Evolutionary conservation across 2,797 vertebrate species (phyloP).

Genomic region (Holocentrus rufus): DNA sequence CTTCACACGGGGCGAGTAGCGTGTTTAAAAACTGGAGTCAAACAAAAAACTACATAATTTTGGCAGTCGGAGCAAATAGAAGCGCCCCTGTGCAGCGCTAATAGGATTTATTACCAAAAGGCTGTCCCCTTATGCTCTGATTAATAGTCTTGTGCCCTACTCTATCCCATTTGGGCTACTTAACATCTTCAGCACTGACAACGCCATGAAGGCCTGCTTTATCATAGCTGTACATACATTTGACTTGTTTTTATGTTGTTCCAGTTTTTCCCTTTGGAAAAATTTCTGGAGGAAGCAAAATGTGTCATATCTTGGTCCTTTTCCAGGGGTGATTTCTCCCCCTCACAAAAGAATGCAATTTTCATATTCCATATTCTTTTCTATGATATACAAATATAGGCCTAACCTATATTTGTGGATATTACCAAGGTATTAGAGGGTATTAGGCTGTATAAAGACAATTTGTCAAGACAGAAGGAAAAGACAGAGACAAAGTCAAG

Average conservation of each 20-base stretch:
- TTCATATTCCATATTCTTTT: background rate
- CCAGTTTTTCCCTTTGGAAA: background rate
- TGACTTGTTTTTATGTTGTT: background rate
- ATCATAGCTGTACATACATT: background rate
- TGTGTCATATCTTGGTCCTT: background rate
- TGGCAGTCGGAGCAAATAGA: conserved; percentile 21
- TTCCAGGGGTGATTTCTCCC: background rate
- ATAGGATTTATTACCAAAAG: conserved; percentile 75
- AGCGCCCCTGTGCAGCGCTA: conserved; percentile 50
- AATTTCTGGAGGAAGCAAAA: background rate
- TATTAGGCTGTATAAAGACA: background rate
- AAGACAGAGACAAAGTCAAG: background rate
- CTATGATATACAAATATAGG: conserved; percentile 1
- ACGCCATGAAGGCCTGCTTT: conserved; percentile 7
- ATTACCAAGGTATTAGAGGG: conserved; percentile 1
- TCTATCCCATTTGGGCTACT: conserved; percentile 54
- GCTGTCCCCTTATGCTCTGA: conserved; percentile 49
- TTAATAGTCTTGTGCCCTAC: conserved; percentile 37
- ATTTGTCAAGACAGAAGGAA: background rate
- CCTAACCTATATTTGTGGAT: background rate
- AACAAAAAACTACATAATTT: conserved; percentile 3
- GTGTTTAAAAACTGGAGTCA: background rate
- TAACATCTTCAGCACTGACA: conserved; percentile 42
- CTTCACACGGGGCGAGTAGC: background rate
- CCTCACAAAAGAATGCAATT: background rate